Percentiles rank a stretch among this genome's conserved stretches.
These are phyloP conservation scores for Camponotus fellah DNA, from an alignment of 2,888 invertebrate genomes.

Conservation along the genomic window DNA sequence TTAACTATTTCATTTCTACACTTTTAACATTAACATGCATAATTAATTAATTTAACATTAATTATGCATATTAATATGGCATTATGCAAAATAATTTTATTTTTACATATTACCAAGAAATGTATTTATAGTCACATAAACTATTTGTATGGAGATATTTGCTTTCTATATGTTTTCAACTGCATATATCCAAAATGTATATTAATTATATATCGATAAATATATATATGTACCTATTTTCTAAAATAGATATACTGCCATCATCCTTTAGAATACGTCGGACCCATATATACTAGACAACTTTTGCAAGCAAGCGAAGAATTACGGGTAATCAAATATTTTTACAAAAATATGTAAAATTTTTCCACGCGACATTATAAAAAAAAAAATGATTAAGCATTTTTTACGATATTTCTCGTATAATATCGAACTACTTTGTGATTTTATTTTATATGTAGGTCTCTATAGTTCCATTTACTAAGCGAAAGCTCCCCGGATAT, in stretches of 20 bases:
- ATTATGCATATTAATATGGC: too few relatives aligned
- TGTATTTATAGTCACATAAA: neutral
- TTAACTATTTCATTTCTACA: neutral
- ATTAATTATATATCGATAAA: neutral
- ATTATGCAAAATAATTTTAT: neutral
- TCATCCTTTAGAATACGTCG: conserved; percentile 77
- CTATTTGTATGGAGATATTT: neutral
- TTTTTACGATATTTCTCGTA: neutral
- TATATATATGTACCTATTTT: conserved; percentile 2
- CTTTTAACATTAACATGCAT: neutral
- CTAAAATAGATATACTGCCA: conserved; percentile 78
- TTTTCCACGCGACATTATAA: neutral
- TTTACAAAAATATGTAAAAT: neutral
- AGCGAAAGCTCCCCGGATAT: conserved; percentile 23
- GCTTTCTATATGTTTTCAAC: neutral
- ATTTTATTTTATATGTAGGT: conserved; percentile 47
- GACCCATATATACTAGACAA: conserved; percentile 50
- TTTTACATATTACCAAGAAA: neutral
- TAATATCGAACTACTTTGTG: neutral
- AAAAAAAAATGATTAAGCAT: neutral
- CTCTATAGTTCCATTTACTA: conserved; percentile 31
- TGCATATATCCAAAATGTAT: neutral
- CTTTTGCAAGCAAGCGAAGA: conserved; percentile 60
- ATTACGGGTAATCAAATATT: conserved; percentile 61
- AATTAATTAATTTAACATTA: too few relatives aligned